Evolutionary conservation across 2,888 invertebrate genomes (phyloP).

Genomic region (Agrilus mali): DNA sequence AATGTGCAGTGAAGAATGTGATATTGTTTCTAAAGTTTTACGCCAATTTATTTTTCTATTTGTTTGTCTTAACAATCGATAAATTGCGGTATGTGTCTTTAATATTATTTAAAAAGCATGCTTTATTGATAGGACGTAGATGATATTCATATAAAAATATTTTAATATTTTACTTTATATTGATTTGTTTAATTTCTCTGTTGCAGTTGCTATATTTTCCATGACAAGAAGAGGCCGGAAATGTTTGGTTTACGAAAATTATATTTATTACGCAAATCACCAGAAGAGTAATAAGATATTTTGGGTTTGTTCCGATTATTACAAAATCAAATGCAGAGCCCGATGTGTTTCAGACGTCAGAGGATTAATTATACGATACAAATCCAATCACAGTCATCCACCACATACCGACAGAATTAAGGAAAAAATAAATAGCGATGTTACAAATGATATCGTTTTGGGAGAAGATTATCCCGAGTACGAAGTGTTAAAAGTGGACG

Average conservation of each 20-base stretch:
- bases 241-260: constrained; percentile 20
- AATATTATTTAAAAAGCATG: too few relatives aligned
- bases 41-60: too few relatives aligned
- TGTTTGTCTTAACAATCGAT: too few relatives aligned
- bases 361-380: constrained; percentile 13
- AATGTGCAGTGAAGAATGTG: too few relatives aligned
- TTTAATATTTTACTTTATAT: neutral
- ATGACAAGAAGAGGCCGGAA: constrained; percentile 19
- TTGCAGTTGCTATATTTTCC: constrained; percentile 9
- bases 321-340: constrained; percentile 22
- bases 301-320: constrained; percentile 23
- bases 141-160: neutral
- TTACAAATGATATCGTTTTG: too few relatives aligned
- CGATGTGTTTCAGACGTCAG: constrained; percentile 18
- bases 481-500: neutral
- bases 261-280: constrained; percentile 21
- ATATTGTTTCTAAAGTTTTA: too few relatives aligned
- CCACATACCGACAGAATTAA: constrained; percentile 13
- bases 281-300: constrained; percentile 17
- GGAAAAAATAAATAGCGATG: neutral
- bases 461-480: neutral
- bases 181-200: constrained; percentile 1
- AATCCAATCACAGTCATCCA: constrained; percentile 19
- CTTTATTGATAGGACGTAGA: too few relatives aligned
- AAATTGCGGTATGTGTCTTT: too few relatives aligned